Base-by-base conservation (phyloP, 2,797 vertebrate genomes). In the Atherinosoma microstoma region DNA sequence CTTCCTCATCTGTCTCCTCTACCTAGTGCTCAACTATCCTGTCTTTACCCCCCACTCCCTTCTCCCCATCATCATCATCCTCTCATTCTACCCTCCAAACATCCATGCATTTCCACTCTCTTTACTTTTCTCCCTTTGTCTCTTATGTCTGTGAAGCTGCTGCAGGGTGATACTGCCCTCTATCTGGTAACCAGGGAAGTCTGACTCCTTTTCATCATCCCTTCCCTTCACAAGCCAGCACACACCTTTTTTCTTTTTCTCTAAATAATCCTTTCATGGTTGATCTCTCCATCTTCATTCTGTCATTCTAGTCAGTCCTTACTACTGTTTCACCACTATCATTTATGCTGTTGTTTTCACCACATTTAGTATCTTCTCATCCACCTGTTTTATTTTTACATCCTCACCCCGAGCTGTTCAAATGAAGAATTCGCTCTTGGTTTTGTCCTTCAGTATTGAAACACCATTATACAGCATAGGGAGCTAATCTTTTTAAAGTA, bases 151-250 rank as follows among this genome's bases (percentile, higher is more conserved):
- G 12, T 53, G 4, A 70, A 67, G 42, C 45, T 80, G 60, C 56
- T 69, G 56, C 74, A 89, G 88, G 80, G 78, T 86, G 85, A 88
- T 58, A 79, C 87, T 92, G 91, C 91, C 91, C 83, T 79, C 91
- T 92, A 62, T 91, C 67, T 74, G 65, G 67, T 15, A 58, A 32
- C 67, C 0, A 12, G n/a, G 32, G 66, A 70, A 79, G 58, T 82
- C 79, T 83, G 70, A 72, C 76, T 77, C 62, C 38, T 65, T 85
- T 86, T 84, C 62, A 75, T 79, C 53, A 77, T 67, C 0, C 16
- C 63, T 77, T 72, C 70, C 71, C 73, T 87, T 80, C 82, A 86
- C 66, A 59, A 68, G 68, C 66, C 64, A 71, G 67, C 66, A 36
- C 64, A 69, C 57, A 35, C 75, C 73, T 58, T 73, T 42, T 79